These are phyloP conservation scores for Choristoneura rosaceana DNA, from an alignment of 2,888 invertebrate genomes.

Conservation along the genomic window DNA sequence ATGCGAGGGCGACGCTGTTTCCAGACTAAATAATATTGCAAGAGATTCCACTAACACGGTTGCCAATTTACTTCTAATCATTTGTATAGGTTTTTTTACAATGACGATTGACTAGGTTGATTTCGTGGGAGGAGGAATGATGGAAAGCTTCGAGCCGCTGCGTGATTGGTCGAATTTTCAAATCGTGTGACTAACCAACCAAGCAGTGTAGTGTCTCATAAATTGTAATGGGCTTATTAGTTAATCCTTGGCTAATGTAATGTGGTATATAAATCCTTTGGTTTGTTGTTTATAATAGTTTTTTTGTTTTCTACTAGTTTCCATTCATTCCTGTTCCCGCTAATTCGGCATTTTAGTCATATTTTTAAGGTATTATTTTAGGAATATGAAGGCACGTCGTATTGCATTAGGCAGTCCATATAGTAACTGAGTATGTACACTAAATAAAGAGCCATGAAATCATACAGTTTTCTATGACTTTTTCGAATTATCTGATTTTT, in stretches of 20 bases:
- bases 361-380: conserved; percentile 6
- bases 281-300: not conserved
- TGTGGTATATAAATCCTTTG: not conserved
- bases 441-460: too few species aligned
- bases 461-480: too few species aligned
- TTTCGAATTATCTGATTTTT: too few species aligned
- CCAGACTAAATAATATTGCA: not conserved
- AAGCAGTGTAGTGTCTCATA: not conserved
- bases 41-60: conserved; percentile 48
- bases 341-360: not conserved
- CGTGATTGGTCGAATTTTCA: not conserved
- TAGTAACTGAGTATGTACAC: not conserved
- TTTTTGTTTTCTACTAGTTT: not conserved
- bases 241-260: not conserved
- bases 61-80: conserved; percentile 63
- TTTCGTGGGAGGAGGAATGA: not conserved
- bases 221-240: too few species aligned
- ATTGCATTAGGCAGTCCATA: not conserved
- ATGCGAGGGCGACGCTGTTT: not conserved
- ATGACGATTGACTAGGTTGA: not conserved
- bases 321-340: not conserved
- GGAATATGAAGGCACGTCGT: not conserved
- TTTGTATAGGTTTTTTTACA: conserved; percentile 49
- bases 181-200: not conserved
- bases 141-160: not conserved